phyloP scores from a whole-genome alignment of 2,888 invertebrate species.

The Lobophora halterata region DNA sequence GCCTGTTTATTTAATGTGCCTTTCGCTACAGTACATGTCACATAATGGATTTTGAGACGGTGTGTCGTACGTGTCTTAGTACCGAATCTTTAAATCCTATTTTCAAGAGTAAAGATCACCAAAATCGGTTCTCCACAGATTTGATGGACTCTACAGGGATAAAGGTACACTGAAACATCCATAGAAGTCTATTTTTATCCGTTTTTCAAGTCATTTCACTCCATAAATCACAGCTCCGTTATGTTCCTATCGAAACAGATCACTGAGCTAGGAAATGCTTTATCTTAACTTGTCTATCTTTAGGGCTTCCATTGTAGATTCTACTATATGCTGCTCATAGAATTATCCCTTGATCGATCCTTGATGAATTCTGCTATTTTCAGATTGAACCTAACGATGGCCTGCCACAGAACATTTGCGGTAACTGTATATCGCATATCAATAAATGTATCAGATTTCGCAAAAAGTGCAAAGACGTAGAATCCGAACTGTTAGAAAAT shows the following conservation, averaged over 20 bases:
- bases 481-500: constrained; percentile 32
- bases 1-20: no score
- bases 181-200: no score
- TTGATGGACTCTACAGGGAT: constrained; percentile 41
- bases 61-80: constrained; percentile 48
- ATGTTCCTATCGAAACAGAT: no score
- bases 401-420: constrained; percentile 50
- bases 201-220: background rate
- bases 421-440: constrained; percentile 32
- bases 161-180: constrained; percentile 37
- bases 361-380: constrained; percentile 16
- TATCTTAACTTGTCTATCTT: no score
- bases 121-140: constrained; percentile 28
- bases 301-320: background rate
- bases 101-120: constrained; percentile 30
- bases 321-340: background rate
- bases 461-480: constrained; percentile 39
- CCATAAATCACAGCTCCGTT: background rate
- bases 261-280: no score
- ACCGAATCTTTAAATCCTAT: constrained; percentile 37
- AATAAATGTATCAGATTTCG: constrained; percentile 43
- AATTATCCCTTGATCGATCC: background rate
- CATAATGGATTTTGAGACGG: constrained; percentile 39
- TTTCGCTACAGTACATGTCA: no score
- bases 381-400: constrained; percentile 45